Base-by-base conservation (phyloP, 2,888 invertebrate genomes). In the Eupithecia pulchellata region DNA sequence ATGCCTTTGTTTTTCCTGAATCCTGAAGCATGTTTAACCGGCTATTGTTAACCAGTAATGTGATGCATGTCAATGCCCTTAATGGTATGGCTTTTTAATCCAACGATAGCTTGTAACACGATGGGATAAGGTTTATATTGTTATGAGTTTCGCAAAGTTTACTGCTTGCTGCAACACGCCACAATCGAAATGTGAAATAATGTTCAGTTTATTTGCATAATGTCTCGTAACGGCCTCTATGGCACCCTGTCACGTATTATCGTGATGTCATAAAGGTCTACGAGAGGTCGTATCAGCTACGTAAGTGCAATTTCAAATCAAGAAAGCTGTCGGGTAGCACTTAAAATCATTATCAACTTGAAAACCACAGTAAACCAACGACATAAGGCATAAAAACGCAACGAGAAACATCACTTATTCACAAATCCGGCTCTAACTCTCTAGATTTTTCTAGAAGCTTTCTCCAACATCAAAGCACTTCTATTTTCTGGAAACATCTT, bases 1-100 rank as follows among this genome's bases (percentile, higher is more conserved):
- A 81, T 80, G 76, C 80, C 75, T 77, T 77, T 71, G 75, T 81
- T 81, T 83, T 82, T 81, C 79, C 79, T 80, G 78, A 71, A 84
- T 80, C 69, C 69, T 63, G 61, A 25, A 20, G 52, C 25, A 25
- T 20, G 8, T 52, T 86, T 84, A 83, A 79, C 82, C 77, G 81
- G 83, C 84, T 85, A 88, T 83, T 85, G 86, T 89, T 87, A 86
- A 89, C 86, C 84, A 82, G 82, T 82, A 86, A 85, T 84, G 85
- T 84, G 84, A 82, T 83, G 85, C 81, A 81, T 87, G 88, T 89
- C 90, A 88, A 90, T 90, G 84, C 86, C 81, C 78, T 83, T 87
- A 89, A 89, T 88, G 84, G 86, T 87, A 87, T 82, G 82, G 83
- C 70, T 69, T 75, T 73, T 65, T 77, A 69, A 77, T 77, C 75